phyloP scores from a whole-genome alignment of 2,888 invertebrate species.

The Xestoiulus laeticollis region DNA sequence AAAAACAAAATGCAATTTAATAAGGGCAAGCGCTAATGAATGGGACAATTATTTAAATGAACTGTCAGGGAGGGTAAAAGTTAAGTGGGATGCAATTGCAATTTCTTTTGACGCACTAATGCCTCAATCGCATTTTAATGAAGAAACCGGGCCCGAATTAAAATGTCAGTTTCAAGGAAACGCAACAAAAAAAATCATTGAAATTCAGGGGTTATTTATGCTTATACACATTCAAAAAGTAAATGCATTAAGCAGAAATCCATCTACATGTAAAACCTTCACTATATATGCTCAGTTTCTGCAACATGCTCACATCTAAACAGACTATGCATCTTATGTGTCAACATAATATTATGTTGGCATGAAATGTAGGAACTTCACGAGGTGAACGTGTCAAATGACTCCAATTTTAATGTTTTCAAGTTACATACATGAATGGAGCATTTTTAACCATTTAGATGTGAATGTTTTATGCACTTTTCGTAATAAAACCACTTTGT shows the following conservation, averaged over 20 bases:
- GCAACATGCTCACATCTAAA: background rate
- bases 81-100: background rate
- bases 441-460: too few species aligned
- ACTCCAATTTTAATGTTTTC: too few species aligned
- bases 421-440: too few species aligned
- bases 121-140: background rate
- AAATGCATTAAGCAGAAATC: background rate
- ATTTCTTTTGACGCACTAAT: background rate
- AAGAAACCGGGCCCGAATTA: background rate
- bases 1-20: background rate
- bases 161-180: slow-evolving; percentile 13
- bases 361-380: too few species aligned
- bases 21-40: background rate
- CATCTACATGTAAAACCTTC: background rate
- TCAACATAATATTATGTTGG: too few species aligned
- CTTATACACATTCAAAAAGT: background rate
- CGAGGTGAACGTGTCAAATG: too few species aligned
- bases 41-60: background rate
- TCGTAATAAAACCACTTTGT: too few species aligned
- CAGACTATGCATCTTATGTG: background rate
- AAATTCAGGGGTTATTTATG: background rate
- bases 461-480: too few species aligned
- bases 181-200: background rate
- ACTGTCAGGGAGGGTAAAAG: background rate
- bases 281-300: background rate